Conservation (phyloP, 1,140 invertebrate species). For the Lineus longissimus region DNA sequence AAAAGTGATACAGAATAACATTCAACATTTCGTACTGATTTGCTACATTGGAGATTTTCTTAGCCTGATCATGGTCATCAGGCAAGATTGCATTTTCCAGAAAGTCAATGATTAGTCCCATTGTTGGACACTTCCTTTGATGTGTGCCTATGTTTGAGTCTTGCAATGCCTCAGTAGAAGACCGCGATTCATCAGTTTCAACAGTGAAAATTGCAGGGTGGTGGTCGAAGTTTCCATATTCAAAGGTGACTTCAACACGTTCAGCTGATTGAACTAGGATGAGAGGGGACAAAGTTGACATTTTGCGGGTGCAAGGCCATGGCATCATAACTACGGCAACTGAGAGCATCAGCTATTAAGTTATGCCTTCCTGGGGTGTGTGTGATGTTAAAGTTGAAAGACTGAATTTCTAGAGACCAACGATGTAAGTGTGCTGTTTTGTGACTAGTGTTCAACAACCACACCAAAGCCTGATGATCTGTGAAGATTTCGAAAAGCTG, state of each 20-base stretch:
- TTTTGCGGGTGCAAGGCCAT: not conserved
- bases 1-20: constrained; percentile 22
- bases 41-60: constrained; percentile 5
- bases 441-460: not conserved
- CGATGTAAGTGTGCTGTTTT: not conserved
- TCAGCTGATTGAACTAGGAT: not conserved
- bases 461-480: not conserved
- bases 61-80: not conserved
- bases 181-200: not conserved
- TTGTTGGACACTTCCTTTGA: constrained; percentile 18
- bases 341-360: not conserved
- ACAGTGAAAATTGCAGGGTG: not conserved
- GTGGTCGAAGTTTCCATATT: not conserved
- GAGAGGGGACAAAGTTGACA: not conserved
- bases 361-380: not conserved
- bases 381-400: not conserved
- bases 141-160: not conserved
- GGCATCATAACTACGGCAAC: not conserved
- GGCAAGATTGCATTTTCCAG: constrained; percentile 7
- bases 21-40: constrained; percentile 19
- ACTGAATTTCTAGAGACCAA: not conserved
- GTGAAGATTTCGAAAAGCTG: not conserved
- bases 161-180: not conserved
- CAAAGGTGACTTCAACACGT: not conserved
- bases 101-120: constrained; percentile 12